Percentiles rank a stretch among this genome's conserved stretches.
These are phyloP conservation scores for Ceratotherium simum DNA, from an alignment of 2,113 vertebrate genomes.

Conservation along the genomic window DNA sequence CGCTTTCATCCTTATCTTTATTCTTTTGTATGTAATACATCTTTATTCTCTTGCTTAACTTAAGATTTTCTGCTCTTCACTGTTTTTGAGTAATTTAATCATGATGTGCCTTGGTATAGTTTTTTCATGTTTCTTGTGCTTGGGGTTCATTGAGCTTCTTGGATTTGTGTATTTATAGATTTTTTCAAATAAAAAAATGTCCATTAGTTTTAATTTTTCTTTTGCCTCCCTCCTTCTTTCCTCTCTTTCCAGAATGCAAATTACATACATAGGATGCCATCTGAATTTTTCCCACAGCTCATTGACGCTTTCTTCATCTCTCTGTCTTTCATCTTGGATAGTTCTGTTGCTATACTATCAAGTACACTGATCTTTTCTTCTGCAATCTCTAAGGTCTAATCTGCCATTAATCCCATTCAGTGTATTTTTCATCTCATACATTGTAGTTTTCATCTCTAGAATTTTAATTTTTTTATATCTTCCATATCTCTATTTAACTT, in stretches of 20 bases:
- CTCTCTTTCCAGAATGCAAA: not conserved
- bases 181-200: not conserved
- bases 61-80: not conserved
- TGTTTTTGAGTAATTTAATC: not conserved
- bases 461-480: not conserved
- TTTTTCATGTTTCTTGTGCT: not conserved
- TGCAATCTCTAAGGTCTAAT: not conserved
- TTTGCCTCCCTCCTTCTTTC: not conserved
- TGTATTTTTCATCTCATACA: not conserved
- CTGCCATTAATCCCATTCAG: not conserved
- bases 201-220: not conserved
- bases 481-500: not conserved
- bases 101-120: not conserved
- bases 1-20: not conserved
- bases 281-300: not conserved
- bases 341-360: not conserved
- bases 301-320: not conserved
- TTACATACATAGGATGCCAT: not conserved
- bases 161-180: not conserved
- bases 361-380: not conserved
- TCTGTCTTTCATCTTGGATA: not conserved
- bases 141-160: not conserved
- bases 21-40: not conserved
- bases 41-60: not conserved
- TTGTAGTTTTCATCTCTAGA: not conserved